These are phyloP conservation scores for Eurypyga helias DNA, from an alignment of 2,113 vertebrate species.

Conservation along the genomic window DNA sequence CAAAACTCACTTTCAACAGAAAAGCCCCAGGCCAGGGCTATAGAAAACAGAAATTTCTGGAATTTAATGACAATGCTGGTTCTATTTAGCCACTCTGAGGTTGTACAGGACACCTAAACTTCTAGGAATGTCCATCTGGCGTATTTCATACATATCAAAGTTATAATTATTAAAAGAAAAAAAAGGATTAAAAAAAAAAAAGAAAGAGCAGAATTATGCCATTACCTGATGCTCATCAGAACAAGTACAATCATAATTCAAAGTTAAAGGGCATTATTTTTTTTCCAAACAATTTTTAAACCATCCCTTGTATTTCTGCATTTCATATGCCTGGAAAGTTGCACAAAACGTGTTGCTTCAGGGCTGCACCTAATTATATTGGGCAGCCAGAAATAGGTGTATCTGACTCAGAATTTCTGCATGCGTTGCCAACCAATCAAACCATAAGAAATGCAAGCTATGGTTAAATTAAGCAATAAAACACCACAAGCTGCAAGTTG, in stretches of 20 bases:
- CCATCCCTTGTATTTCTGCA: not conserved
- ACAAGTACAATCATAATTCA: not conserved
- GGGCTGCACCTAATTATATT: slow-evolving; percentile 45
- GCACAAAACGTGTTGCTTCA: slow-evolving; percentile 24
- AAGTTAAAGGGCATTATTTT: not conserved
- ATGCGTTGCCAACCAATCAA: slow-evolving; percentile 61
- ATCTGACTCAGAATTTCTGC: slow-evolving; percentile 72
- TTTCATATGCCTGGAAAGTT: slow-evolving; percentile 38
- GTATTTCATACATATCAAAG: not conserved
- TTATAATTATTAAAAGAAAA: not conserved
- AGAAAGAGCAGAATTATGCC: not conserved
- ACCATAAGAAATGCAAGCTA: slow-evolving; percentile 18
- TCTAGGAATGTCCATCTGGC: not conserved
- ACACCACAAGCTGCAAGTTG: slow-evolving; percentile 26
- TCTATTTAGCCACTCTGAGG: not conserved
- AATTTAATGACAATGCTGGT: not conserved
- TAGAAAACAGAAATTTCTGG: not conserved
- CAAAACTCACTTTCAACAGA: not conserved
- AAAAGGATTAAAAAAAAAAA: not conserved
- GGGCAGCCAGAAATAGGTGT: slow-evolving; percentile 64
- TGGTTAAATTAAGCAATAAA: slow-evolving; percentile 63
- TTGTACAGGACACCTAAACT: not conserved
- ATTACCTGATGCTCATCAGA: not conserved
- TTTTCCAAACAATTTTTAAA: not conserved
- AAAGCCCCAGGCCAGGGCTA: not conserved